Conservation (phyloP, 2,113 vertebrate species). For the Dasyornis broadbenti region DNA sequence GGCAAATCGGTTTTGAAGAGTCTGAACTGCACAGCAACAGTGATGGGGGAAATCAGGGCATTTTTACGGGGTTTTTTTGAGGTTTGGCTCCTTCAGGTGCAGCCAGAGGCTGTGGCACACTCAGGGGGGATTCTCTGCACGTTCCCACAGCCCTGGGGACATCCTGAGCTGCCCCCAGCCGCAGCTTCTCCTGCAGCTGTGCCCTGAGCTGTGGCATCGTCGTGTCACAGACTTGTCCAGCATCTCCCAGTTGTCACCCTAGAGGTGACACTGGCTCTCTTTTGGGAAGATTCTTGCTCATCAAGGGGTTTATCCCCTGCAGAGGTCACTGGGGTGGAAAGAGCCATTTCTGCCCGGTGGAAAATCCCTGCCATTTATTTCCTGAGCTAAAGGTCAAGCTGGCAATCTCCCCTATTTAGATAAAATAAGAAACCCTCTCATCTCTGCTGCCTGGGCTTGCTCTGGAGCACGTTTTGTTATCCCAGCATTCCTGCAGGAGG, state of each 20-base stretch:
- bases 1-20: constrained; percentile 46
- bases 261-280: not conserved
- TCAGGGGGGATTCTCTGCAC: fast-evolving
- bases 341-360: not conserved
- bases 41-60: not conserved
- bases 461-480: not conserved
- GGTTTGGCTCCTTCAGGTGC: not conserved
- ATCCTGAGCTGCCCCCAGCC: not conserved
- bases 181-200: not conserved
- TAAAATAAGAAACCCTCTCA: not conserved
- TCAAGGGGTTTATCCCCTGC: not conserved
- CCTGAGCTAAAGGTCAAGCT: not conserved
- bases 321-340: not conserved
- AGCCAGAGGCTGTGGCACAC: not conserved
- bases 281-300: not conserved
- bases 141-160: not conserved
- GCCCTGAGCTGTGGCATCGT: not conserved
- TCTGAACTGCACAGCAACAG: constrained; percentile 7
- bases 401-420: not conserved
- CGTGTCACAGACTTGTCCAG: not conserved
- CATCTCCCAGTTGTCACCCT: fast-evolving
- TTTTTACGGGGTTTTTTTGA: not conserved
- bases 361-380: not conserved
- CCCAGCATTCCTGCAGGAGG: not conserved
- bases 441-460: not conserved